phyloP scores from a whole-genome alignment of 2,797 vertebrate genomes.

The Anguilla obscura region DNA sequence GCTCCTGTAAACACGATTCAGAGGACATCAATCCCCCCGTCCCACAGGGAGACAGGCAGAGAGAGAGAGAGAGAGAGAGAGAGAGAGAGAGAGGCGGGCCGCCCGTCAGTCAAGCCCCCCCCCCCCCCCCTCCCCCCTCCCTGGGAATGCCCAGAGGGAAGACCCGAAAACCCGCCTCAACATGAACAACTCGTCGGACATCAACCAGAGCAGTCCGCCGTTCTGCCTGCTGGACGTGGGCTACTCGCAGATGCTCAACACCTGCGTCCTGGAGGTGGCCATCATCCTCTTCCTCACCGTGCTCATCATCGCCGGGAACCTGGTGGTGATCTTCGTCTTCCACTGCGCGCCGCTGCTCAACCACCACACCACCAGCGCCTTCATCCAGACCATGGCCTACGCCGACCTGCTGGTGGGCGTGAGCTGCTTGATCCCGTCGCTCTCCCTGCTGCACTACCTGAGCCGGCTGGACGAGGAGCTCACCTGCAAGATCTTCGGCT shows the following conservation, averaged over 20 bases:
- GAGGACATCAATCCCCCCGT: too few relatives aligned
- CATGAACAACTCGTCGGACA: constrained; percentile 91
- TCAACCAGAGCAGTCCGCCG: constrained; percentile 80
- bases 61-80: background rate
- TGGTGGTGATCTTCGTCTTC: constrained; percentile 96
- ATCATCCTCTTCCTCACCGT: constrained; percentile 90
- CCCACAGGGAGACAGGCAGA: too few relatives aligned
- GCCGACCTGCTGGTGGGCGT: constrained; percentile 95
- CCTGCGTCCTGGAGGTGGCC: constrained; percentile 91
- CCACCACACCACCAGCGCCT: constrained; percentile 96
- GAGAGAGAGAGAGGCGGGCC: background rate
- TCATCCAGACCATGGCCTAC: constrained; percentile 98
- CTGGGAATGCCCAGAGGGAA: constrained; percentile 46
- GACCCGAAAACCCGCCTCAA: constrained; percentile 67
- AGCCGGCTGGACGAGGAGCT: constrained; percentile 83
- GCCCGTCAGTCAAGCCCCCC: constrained; percentile 30
- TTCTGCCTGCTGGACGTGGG: constrained; percentile 91
- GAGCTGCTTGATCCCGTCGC: constrained; percentile 93
- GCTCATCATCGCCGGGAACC: constrained; percentile 93
- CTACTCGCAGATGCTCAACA: constrained; percentile 82
- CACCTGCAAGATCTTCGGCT: constrained; percentile 92
- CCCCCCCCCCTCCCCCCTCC: background rate
- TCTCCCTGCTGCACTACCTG: constrained; percentile 87
- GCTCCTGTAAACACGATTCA: too few relatives aligned
- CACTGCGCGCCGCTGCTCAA: constrained; percentile 96